Conservation (phyloP, 2,888 invertebrate species). For the Microchrysa polita region DNA sequence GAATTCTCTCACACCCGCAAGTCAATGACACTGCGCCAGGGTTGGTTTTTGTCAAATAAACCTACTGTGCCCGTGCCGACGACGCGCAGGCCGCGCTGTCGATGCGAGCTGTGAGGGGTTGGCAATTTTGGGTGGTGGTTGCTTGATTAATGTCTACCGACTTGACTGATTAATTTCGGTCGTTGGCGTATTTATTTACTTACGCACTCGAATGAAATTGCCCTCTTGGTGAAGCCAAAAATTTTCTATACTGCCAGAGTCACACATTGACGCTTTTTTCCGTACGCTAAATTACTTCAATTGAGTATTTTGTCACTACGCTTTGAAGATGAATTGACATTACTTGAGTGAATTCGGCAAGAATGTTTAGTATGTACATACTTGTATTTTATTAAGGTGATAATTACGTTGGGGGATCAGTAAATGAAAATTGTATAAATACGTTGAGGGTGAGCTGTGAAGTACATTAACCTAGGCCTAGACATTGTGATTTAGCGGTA, state of each 20-base stretch:
- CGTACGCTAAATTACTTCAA: constrained; percentile 1
- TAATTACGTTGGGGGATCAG: constrained; percentile 10
- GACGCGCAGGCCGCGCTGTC: neutral
- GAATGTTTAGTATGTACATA: constrained; percentile 6
- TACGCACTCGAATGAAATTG: constrained; percentile 22
- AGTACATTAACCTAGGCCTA: constrained; percentile 35
- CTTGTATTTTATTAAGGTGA: constrained; percentile 1
- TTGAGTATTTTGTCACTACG: constrained; percentile 6
- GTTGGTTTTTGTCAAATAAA: constrained; percentile 19
- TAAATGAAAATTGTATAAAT: neutral
- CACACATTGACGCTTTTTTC: constrained; percentile 19
- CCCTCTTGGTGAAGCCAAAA: constrained; percentile 12
- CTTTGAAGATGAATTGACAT: constrained; percentile 4
- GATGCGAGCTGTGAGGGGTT: constrained; percentile 21
- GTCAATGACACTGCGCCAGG: constrained; percentile 44
- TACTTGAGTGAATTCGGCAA: constrained; percentile 3
- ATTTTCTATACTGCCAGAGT: neutral
- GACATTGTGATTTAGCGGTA: neutral
- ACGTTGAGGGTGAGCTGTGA: neutral
- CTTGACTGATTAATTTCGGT: constrained; percentile 22
- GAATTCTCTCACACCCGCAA: constrained; percentile 34
- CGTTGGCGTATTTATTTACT: constrained; percentile 28
- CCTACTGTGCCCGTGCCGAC: neutral
- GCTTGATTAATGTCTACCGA: constrained; percentile 28
- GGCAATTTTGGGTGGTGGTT: neutral